A percentile compares a stretch with the other conserved stretches of the same genome.
phyloP scores from a whole-genome alignment of 2,888 invertebrate genomes.

The Rhogogaster chlorosoma region DNA sequence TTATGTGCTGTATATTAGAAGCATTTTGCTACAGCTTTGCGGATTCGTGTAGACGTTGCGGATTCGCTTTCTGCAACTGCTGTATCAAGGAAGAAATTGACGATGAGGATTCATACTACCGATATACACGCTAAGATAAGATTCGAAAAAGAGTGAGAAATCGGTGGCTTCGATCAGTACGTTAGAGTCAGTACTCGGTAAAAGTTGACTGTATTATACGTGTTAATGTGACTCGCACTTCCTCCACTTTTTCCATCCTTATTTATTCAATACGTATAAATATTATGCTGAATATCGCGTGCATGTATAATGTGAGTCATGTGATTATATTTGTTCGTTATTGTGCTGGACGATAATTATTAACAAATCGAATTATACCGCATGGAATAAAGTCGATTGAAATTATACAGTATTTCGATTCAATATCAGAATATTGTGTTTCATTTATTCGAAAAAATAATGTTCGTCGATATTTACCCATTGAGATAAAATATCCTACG shows the following conservation, averaged over 20 bases:
- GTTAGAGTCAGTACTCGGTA: neutral
- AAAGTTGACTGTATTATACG: neutral
- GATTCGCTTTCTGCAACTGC: constrained; percentile 38
- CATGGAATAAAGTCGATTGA: neutral
- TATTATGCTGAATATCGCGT: neutral
- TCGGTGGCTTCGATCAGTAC: neutral
- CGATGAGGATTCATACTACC: constrained; percentile 7
- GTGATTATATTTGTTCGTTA: neutral
- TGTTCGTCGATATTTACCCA: neutral
- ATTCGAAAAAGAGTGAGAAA: neutral
- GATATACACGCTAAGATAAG: neutral
- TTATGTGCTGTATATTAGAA: constrained; percentile 52
- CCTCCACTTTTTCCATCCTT: neutral
- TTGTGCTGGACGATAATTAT: neutral
- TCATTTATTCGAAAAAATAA: neutral
- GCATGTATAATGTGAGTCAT: neutral
- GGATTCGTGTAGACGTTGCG: constrained; percentile 44
- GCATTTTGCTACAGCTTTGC: constrained; percentile 20
- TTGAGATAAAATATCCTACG: neutral
- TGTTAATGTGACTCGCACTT: neutral
- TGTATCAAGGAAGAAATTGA: constrained; percentile 41
- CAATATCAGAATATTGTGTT: too few species aligned
- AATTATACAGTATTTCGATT: neutral
- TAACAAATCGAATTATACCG: neutral
- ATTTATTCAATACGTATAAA: neutral